Percentiles rank a stretch among this genome's conserved stretches.
These are phyloP conservation scores for Bellardia bayeri DNA, from an alignment of 2,888 invertebrate species.

Conservation along the genomic window DNA sequence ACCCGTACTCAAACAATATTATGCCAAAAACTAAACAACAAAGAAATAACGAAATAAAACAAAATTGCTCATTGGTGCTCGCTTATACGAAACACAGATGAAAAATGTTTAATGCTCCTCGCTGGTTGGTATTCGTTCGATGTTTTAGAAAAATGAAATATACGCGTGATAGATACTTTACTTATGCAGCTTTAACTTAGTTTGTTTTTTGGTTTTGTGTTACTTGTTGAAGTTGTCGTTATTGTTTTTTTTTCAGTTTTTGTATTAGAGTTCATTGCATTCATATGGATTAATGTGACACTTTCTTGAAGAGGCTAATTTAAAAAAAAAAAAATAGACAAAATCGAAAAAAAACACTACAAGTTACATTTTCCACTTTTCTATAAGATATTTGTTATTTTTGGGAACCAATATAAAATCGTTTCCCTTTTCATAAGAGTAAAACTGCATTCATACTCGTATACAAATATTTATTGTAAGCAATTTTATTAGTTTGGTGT, in stretches of 20 bases:
- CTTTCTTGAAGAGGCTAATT: conserved; percentile 59
- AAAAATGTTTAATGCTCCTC: conserved; percentile 21
- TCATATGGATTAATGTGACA: conserved; percentile 64
- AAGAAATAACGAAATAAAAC: conserved; percentile 31
- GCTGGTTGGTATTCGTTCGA: neutral
- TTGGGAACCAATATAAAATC: conserved; percentile 1
- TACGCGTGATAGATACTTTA: conserved; percentile 47
- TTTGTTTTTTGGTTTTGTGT: conserved; percentile 1
- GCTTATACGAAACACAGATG: conserved; percentile 10
- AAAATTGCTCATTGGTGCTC: conserved; percentile 14
- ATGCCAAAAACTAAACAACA: conserved; percentile 41
- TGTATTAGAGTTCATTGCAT: conserved; percentile 43
- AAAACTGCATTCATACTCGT: conserved; percentile 34
- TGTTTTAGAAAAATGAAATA: conserved; percentile 31
- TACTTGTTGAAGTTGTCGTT: neutral
- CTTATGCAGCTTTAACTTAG: conserved; percentile 30
- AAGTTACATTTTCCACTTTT: conserved; percentile 12
- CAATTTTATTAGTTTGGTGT: conserved; percentile 11
- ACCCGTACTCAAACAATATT: conserved; percentile 43
- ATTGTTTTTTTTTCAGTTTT: conserved; percentile 6
- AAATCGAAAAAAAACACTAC: conserved; percentile 9
- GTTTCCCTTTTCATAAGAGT: conserved; percentile 60
- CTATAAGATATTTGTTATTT: conserved; percentile 1
- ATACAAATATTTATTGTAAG: conserved; percentile 22
- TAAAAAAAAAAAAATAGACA: neutral